Conservation (phyloP, 1,140 invertebrate species). For the Drosophila erecta region DNA sequence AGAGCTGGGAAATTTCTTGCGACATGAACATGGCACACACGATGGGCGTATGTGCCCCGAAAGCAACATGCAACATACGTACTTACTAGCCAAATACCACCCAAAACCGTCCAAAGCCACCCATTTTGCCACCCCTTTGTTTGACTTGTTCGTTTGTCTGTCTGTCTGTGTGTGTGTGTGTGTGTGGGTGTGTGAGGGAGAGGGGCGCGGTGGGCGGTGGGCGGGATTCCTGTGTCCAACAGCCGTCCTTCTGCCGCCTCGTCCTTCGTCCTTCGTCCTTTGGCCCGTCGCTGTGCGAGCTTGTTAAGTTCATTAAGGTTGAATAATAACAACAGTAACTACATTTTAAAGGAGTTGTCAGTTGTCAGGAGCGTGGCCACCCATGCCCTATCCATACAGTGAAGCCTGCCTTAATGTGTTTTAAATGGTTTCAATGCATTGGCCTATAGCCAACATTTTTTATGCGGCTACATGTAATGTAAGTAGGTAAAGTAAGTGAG, state of each 20-base stretch:
- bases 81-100: conserved; percentile 28
- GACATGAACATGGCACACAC: conserved; percentile 72
- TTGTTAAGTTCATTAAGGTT: conserved; percentile 82
- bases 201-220: background rate
- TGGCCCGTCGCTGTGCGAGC: conserved; percentile 55
- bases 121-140: conserved; percentile 30
- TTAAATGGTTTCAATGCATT: background rate
- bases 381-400: conserved; percentile 38
- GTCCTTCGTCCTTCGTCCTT: conserved; percentile 37
- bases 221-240: conserved; percentile 51
- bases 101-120: conserved; percentile 20
- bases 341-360: conserved; percentile 82
- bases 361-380: conserved; percentile 45
- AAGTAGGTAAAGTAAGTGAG: too few species aligned
- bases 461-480: too few species aligned
- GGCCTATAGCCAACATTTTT: too few species aligned
- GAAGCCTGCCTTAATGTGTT: background rate
- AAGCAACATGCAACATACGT: conserved; percentile 51
- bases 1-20: conserved; percentile 71
- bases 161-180: conserved; percentile 8
- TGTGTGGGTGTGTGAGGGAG: conserved; percentile 11
- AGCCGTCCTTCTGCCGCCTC: conserved; percentile 29
- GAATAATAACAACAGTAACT: conserved; percentile 82
- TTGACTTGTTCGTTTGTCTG: conserved; percentile 53
- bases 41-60: conserved; percentile 26